Conservation (phyloP, 2,113 vertebrate species). For the Dolichallabes microphthalmus region DNA sequence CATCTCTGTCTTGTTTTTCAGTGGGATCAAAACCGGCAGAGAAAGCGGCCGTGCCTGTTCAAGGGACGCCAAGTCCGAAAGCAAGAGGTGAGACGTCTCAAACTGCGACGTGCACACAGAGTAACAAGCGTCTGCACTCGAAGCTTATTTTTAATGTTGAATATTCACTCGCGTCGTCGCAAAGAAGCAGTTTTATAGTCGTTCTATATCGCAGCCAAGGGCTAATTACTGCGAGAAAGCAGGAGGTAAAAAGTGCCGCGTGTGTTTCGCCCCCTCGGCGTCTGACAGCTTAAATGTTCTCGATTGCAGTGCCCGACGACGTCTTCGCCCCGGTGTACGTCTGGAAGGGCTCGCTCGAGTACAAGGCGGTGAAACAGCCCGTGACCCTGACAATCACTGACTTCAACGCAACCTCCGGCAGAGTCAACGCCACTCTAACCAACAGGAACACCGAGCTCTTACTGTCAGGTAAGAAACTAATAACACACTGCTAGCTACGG, state of each 20-base stretch:
- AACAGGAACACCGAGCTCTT: conserved; percentile 89
- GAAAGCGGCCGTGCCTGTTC: conserved; percentile 83
- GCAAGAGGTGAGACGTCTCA: conserved; percentile 80
- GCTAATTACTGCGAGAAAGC: conserved; percentile 18
- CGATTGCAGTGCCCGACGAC: conserved; percentile 85
- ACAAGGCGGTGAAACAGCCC: conserved; percentile 91
- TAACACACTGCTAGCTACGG: not conserved
- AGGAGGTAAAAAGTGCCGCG: not conserved
- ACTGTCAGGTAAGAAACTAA: conserved; percentile 84
- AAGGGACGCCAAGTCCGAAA: conserved; percentile 92
- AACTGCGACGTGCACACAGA: not conserved
- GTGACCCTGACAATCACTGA: conserved; percentile 89
- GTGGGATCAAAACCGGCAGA: conserved; percentile 91
- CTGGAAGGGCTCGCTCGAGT: conserved; percentile 97
- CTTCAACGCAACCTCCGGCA: conserved; percentile 88
- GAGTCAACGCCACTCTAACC: conserved; percentile 91
- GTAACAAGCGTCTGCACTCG: not conserved
- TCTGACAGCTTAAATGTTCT: conserved; percentile 34
- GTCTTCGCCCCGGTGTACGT: conserved; percentile 91
- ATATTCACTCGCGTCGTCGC: not conserved
- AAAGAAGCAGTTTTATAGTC: not conserved
- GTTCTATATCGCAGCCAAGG: not conserved
- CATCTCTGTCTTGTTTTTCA: conserved; percentile 67
- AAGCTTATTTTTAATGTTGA: not conserved
- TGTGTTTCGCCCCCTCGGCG: not conserved